phyloP scores from a whole-genome alignment of 2,797 vertebrate species.

The Oceanodroma leucorhoa region DNA sequence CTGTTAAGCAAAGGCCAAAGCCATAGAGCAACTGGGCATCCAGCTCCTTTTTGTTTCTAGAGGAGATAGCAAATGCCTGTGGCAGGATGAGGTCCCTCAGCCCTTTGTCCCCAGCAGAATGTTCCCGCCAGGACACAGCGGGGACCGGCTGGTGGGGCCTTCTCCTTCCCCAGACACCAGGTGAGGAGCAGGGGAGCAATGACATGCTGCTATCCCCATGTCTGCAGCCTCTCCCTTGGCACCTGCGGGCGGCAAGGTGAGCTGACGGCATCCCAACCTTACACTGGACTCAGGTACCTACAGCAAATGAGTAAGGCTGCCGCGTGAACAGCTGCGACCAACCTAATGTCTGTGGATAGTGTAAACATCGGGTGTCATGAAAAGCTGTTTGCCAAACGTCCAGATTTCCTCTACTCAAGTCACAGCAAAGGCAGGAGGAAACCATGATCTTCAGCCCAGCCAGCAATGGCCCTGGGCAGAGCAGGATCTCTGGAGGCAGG shows the following conservation, averaged over 20 bases:
- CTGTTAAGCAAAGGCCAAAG: not conserved
- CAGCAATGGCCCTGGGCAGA: not conserved
- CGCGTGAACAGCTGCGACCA: not conserved
- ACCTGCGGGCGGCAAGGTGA: accelerated
- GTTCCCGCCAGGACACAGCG: accelerated
- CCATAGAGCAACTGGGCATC: accelerated
- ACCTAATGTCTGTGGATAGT: not conserved
- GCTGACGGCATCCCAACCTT: not conserved
- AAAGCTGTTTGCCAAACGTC: not conserved
- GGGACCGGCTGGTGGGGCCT: not conserved
- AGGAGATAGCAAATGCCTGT: not conserved
- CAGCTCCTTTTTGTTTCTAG: not conserved
- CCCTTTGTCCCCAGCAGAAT: not conserved
- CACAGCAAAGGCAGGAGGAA: not conserved
- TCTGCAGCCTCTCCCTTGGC: not conserved
- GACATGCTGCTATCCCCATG: not conserved
- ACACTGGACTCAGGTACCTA: too few relatives aligned
- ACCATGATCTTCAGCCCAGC: not conserved
- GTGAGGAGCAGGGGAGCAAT: not conserved
- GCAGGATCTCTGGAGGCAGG: not conserved
- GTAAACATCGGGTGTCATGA: not conserved
- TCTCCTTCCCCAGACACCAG: not conserved
- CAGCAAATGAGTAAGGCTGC: not conserved
- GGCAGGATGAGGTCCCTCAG: not conserved
- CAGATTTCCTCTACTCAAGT: not conserved